A percentile compares a stretch with the other conserved stretches of the same genome.
Conservation (phyloP, 1,140 invertebrate genomes). For the Cydia amplana region DNA sequence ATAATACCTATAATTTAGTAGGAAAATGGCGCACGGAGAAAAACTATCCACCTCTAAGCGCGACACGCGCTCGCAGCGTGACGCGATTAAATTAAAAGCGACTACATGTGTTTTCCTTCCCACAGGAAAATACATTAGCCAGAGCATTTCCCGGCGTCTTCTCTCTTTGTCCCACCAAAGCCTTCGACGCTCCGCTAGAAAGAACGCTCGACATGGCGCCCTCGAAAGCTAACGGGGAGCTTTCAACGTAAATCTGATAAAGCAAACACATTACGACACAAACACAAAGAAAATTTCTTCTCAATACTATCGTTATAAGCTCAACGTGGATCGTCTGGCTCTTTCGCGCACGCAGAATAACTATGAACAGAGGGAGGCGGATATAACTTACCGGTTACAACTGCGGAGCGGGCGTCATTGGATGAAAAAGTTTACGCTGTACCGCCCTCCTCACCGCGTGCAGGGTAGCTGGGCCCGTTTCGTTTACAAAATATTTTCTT, state of each 20-base stretch:
- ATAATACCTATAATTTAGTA: conserved; percentile 18
- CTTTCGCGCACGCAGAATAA: conserved; percentile 16
- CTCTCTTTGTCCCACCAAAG: conserved; percentile 48
- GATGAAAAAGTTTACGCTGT: conserved; percentile 62
- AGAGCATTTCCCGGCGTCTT: conserved; percentile 66
- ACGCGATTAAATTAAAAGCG: conserved; percentile 78
- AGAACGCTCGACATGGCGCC: conserved; percentile 55
- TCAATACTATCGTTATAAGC: conserved; percentile 43
- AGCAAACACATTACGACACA: conserved; percentile 71
- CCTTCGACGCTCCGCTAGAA: conserved; percentile 38
- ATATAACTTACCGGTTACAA: conserved; percentile 36
- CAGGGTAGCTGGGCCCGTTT: conserved; percentile 57
- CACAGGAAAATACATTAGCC: conserved; percentile 78
- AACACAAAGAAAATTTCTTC: conserved; percentile 73
- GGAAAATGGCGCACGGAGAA: conserved; percentile 37
- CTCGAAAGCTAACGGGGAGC: conserved; percentile 72
- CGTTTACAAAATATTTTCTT: conserved; percentile 65
- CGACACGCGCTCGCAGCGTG: conserved; percentile 69
- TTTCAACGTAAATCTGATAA: conserved; percentile 79
- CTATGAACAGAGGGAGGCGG: conserved; percentile 52
- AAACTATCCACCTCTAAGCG: conserved; percentile 45
- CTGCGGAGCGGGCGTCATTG: conserved; percentile 52
- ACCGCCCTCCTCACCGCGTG: conserved; percentile 60
- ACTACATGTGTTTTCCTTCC: conserved; percentile 78
- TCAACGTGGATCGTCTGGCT: conserved; percentile 37